phyloP scores from a whole-genome alignment of 2,888 invertebrate genomes.

The Poecilus cupreus region DNA sequence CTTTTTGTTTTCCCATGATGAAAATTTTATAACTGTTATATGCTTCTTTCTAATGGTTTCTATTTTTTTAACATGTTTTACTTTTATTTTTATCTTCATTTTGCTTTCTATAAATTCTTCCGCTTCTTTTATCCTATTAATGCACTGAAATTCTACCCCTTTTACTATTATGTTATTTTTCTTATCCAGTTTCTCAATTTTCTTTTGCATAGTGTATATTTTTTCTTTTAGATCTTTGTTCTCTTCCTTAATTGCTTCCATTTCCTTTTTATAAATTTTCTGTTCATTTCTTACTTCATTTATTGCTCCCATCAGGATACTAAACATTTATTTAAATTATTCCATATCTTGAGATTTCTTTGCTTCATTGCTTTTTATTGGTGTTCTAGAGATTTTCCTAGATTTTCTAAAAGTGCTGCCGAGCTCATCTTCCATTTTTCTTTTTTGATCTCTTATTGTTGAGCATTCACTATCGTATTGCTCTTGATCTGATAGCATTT shows the following conservation, averaged over 20 bases:
- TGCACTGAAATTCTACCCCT: neutral
- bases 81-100: neutral
- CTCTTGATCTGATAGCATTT: neutral
- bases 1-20: constrained; percentile 42
- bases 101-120: constrained; percentile 28
- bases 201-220: neutral
- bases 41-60: neutral
- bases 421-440: neutral
- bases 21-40: constrained; percentile 15
- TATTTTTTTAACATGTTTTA: neutral
- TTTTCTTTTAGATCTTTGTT: neutral
- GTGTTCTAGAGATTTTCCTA: neutral
- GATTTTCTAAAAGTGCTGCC: neutral
- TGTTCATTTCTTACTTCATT: neutral
- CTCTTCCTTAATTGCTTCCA: constrained; percentile 11
- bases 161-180: constrained; percentile 2
- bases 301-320: neutral
- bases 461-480: neutral
- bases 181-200: neutral
- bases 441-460: neutral
- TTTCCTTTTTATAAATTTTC: neutral
- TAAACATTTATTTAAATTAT: neutral
- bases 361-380: neutral
- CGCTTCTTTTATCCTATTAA: neutral
- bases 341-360: neutral